phyloP scores from a whole-genome alignment of 2,888 invertebrate species.

The Eutolmus rufibarbis region DNA sequence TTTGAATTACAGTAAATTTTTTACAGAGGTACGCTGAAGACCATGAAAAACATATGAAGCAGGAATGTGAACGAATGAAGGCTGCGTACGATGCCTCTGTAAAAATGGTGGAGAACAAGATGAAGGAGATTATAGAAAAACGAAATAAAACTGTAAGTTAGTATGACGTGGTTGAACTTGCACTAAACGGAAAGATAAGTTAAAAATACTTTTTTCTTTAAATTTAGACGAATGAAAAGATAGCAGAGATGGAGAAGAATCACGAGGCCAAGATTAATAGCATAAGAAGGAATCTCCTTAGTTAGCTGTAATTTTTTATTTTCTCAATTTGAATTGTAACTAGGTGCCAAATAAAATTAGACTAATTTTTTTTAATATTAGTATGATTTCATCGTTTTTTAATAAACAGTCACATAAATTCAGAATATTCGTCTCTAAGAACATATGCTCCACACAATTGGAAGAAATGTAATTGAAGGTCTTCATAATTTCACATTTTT shows the following conservation, averaged over 20 bases:
- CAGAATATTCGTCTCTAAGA: no score
- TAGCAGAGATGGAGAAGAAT: constrained; percentile 40
- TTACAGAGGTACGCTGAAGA: constrained; percentile 69
- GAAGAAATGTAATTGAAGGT: no score
- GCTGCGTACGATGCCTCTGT: constrained; percentile 65
- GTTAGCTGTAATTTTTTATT: background rate
- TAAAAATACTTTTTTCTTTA: background rate
- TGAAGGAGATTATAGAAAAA: constrained; percentile 51
- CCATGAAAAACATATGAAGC: constrained; percentile 70
- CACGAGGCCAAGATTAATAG: background rate
- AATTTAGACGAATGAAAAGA: constrained; percentile 48
- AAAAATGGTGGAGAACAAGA: constrained; percentile 54
- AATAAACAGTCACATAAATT: no score
- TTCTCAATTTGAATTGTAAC: background rate
- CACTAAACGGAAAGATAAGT: background rate
- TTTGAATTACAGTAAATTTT: background rate
- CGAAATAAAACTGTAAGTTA: constrained; percentile 9
- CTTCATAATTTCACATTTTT: background rate
- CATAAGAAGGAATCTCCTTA: background rate
- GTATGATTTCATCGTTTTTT: background rate
- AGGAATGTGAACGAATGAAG: constrained; percentile 71
- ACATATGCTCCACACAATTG: no score
- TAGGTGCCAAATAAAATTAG: constrained; percentile 12
- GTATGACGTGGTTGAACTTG: no score
- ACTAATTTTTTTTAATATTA: background rate